Conservation (phyloP, 2,113 vertebrate genomes). For the Oncorhynchus gorbuscha region DNA sequence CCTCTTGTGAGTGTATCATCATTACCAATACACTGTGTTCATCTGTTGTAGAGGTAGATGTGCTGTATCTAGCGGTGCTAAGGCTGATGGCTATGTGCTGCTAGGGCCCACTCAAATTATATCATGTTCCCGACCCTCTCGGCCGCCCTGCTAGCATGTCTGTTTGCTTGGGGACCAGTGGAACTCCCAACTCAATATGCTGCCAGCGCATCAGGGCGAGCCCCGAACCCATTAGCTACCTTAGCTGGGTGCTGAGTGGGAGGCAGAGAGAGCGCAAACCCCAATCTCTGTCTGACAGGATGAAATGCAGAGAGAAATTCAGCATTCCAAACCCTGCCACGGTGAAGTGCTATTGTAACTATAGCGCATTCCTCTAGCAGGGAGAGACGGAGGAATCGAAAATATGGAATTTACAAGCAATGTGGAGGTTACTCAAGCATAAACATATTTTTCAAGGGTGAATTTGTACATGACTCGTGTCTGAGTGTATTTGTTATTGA, state of each 20-base stretch:
- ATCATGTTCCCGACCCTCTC: slow-evolving; percentile 68
- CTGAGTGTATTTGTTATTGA: neutral
- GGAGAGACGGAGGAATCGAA: neutral
- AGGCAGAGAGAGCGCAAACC: slow-evolving; percentile 44
- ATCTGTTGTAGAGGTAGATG: neutral
- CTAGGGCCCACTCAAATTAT: slow-evolving; percentile 51
- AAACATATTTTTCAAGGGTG: neutral
- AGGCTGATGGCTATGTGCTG: slow-evolving; percentile 33
- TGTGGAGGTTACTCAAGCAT: neutral
- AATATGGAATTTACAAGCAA: too few relatives aligned
- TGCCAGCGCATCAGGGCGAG: slow-evolving; percentile 66
- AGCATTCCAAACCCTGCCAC: neutral
- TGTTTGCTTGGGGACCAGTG: slow-evolving; percentile 70
- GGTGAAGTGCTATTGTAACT: neutral
- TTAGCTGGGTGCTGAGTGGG: slow-evolving; percentile 52
- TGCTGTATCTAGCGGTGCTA: neutral
- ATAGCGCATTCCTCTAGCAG: neutral
- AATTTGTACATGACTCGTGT: neutral
- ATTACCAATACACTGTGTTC: slow-evolving; percentile 9
- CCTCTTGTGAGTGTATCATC: neutral
- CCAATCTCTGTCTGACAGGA: slow-evolving; percentile 25
- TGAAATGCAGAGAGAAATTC: neutral
- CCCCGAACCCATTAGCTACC: slow-evolving; percentile 72
- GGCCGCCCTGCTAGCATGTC: slow-evolving; percentile 45
- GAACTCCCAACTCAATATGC: slow-evolving; percentile 76